Conservation (phyloP, 2,797 vertebrate genomes). For the Phrynocephalus guinanensis region DNA sequence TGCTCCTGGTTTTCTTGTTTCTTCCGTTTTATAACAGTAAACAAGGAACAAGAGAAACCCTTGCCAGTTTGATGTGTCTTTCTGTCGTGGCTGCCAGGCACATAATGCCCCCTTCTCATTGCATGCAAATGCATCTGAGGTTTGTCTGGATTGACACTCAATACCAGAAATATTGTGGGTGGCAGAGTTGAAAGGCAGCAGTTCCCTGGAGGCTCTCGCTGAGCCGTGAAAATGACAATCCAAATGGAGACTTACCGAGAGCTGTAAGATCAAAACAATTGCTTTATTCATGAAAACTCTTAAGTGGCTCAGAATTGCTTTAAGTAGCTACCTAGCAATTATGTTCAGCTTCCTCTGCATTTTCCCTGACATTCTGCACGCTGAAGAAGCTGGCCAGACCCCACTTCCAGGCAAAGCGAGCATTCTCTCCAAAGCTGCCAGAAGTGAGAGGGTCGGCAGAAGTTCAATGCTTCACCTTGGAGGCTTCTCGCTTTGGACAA, state of each 20-base stretch:
- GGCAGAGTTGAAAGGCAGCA: not conserved
- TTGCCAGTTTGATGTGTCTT: slow-evolving; percentile 6
- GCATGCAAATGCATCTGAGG: not conserved
- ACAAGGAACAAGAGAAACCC: not conserved
- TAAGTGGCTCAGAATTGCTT: not conserved
- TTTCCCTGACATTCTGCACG: not conserved
- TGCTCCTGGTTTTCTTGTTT: not conserved
- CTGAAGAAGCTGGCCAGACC: not conserved
- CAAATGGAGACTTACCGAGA: not conserved
- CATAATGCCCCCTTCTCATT: not conserved
- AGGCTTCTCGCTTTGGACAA: not conserved
- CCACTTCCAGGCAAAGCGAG: not conserved
- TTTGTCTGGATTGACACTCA: slow-evolving; percentile 1
- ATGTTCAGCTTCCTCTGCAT: not conserved
- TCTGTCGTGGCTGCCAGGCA: not conserved
- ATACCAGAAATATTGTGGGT: slow-evolving; percentile 3
- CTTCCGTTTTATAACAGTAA: not conserved
- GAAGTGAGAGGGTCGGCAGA: no score
- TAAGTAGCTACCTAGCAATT: slow-evolving; percentile 5
- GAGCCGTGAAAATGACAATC: not conserved
- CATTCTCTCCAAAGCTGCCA: not conserved
- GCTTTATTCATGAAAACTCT: slow-evolving; percentile 2
- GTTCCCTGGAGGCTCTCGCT: not conserved
- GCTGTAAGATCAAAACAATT: slow-evolving; percentile 4
- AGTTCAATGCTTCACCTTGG: not conserved